Base-by-base conservation (phyloP, 2,113 vertebrate species). In the Alces alces region DNA sequence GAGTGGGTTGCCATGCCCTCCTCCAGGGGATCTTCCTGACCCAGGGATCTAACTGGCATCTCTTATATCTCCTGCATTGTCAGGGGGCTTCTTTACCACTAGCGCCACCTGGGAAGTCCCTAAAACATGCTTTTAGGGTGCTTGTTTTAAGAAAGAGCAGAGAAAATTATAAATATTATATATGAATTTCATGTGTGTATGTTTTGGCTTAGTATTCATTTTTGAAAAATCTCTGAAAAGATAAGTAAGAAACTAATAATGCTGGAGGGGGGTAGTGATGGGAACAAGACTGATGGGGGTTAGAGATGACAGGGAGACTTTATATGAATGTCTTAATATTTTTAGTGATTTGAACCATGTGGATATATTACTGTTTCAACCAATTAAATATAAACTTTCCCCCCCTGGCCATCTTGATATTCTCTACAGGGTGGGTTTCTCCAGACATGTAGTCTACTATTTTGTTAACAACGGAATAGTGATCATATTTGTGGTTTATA, bases 401-500 rank as follows among this genome's bases (percentile, higher is more conserved):
- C 28, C 13, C 23, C 25, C 25, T 3, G 12, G 5, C 27, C 66
- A 4, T 80, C 58, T 78, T 23, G 52, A 43, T 79, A 64, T 79
- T 55, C 47, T 86, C 5, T 54, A 55, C 9, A 12, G 17, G 23
- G 23, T 92, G 27, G 45, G 52, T 90, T 85, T 93, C 70, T 84
- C 23, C 76, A 96, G 85, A n/a, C n/a, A 19, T 25, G 39, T 76
- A 52, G 57, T 73, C 57, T 92, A 2, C 28, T 85, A 0, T 83
- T 96, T 82, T 94, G 45, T 95, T 92, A 64, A 93, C 55, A 92
- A 78, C 7, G n/a, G 39, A 84, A 84, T 52, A 64, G 45, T 92
- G 47, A 27, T 85, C 23, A 17, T 78, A 54, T 91, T 43, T 96
- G 76, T 90, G 80, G 45, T 61, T 91, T 91, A 14, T 88, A 30